phyloP scores from a whole-genome alignment of 2,797 vertebrate genomes.

The Darevskia mixta region DNA sequence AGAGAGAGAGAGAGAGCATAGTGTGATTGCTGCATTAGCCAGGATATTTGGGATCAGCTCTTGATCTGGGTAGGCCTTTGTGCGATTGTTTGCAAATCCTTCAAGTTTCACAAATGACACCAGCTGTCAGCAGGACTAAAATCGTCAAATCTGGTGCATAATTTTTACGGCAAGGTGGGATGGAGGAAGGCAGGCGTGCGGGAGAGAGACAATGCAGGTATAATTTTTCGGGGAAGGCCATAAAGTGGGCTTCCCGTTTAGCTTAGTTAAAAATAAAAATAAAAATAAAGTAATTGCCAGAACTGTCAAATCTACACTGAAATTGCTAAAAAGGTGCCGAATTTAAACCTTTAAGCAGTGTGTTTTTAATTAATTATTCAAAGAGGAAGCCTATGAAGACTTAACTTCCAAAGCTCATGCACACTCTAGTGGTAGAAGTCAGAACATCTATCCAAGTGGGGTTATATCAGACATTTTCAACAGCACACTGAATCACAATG shows the following conservation, averaged over 20 bases:
- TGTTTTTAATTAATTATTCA: slow-evolving; percentile 8
- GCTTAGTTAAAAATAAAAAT: not conserved
- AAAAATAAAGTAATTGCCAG: slow-evolving; percentile 1
- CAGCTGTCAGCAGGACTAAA: slow-evolving; percentile 10
- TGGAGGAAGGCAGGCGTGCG: not conserved
- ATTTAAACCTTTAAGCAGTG: slow-evolving; percentile 9
- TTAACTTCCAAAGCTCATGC: not conserved
- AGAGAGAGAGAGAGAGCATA: not conserved
- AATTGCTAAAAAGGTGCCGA: slow-evolving; percentile 38
- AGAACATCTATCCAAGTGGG: not conserved
- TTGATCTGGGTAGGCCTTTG: slow-evolving; percentile 22
- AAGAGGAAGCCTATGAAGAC: not conserved
- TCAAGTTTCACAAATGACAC: slow-evolving; percentile 9
- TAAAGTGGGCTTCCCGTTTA: not conserved
- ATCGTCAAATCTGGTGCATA: slow-evolving; percentile 16
- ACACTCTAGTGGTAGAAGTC: not conserved
- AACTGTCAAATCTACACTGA: slow-evolving; percentile 34
- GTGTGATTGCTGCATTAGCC: not conserved
- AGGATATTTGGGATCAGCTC: slow-evolving; percentile 8
- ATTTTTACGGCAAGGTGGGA: not conserved
- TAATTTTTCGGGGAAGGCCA: not conserved
- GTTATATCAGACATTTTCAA: not conserved
- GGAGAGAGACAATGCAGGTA: not conserved
- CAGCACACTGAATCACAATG: not conserved
- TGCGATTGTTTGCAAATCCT: slow-evolving; percentile 27